Base-by-base conservation (phyloP, 2,797 vertebrate species). In the Onychomys leucogaster region DNA sequence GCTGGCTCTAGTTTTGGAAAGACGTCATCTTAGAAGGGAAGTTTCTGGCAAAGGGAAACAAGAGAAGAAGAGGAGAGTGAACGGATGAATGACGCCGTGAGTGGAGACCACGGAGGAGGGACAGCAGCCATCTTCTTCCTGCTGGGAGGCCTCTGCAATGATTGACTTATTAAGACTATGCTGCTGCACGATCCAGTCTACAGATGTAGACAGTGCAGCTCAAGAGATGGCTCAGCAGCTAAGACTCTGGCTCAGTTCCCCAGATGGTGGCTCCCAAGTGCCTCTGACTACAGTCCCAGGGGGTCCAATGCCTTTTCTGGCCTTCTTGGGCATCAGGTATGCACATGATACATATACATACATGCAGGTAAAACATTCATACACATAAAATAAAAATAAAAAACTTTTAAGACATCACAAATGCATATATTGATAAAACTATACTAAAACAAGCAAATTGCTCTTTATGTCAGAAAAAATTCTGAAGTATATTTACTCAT, bases 401-500 rank as follows among this genome's bases (percentile, higher is more conserved):
- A 49, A 16, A 23, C 25, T 81, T 37, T 16, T 41, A 84, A 65
- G 6, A 59, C 75, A 95, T 89, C 73, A 83, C 14, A 95, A 88
- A 43, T 91, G 57, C 2, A 69, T 73, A 8, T 90, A 96, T 0
- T 78, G 41, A 52, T 91, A 88, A 92, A 25, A 96, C 90, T 89
- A 96, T 61, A 86, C 14, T 88, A 95, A 90, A 89, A 73, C 86
- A 73, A 82, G 29, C 37, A 95, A 96, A 92, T 69, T 94, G 88
- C 5, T 46, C 88, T 93, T 94, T 83, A 93, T 63, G 63, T 96
- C 29, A 89, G 63, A 85, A 93, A 89, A 95, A 91, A 55, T 49
- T 91, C 43, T 37, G 32, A 95, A 96, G 78, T 61, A 65, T 75
- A 95, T 91, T 93, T 96, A 87, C 34, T 92, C 37, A 89, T 80